Conservation (phyloP, 2,113 vertebrate species). For the Arizona elegans region DNA sequence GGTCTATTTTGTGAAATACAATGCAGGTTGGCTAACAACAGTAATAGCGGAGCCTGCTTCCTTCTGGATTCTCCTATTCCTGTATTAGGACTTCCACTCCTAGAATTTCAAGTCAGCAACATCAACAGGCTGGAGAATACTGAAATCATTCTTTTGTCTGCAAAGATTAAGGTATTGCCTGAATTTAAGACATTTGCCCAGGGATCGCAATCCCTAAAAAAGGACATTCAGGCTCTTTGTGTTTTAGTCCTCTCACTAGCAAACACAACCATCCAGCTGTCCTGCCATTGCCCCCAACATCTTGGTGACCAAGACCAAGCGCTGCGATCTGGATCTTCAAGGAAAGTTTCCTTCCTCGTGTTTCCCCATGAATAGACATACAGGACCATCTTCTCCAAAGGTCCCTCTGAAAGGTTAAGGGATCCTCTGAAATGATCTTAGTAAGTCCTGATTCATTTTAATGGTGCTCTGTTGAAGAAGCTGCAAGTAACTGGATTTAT, state of each 20-base stretch:
- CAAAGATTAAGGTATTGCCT: not conserved
- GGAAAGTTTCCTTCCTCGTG: not conserved
- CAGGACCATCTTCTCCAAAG: not conserved
- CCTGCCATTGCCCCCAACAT: not conserved
- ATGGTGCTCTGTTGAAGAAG: not conserved
- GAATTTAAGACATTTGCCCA: not conserved
- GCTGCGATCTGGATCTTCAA: too few species aligned
- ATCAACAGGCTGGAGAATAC: too few species aligned
- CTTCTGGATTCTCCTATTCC: too few species aligned
- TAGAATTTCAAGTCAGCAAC: too few species aligned
- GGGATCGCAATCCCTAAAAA: not conserved
- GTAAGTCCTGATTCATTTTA: not conserved
- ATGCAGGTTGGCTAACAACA: too few species aligned
- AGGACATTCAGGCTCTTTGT: not conserved
- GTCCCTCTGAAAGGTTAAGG: too few species aligned
- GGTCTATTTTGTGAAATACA: too few species aligned
- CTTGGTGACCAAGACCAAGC: not conserved
- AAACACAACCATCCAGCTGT: not conserved
- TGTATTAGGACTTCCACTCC: too few species aligned
- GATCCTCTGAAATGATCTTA: not conserved
- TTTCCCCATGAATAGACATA: not conserved
- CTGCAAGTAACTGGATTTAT: not conserved
- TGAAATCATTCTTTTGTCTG: not conserved
- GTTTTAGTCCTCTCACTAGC: not conserved
- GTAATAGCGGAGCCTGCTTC: too few species aligned